Percentiles rank a stretch among this genome's conserved stretches.
Conservation (phyloP, 2,113 vertebrate species). For the Antechinus stuartii region DNA sequence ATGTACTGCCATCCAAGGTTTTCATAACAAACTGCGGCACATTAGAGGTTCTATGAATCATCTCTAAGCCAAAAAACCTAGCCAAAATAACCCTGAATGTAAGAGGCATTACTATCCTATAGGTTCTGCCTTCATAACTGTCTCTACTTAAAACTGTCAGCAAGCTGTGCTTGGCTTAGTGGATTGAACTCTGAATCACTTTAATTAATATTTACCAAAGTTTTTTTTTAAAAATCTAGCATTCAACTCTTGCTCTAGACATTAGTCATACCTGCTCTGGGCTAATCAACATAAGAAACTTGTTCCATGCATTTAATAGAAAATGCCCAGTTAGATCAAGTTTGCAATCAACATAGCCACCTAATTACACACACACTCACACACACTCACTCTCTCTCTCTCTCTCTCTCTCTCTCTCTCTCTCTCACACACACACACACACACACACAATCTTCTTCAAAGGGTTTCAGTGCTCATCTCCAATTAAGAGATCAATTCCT, state of each 20-base stretch:
- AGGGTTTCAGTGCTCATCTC: constrained; percentile 58
- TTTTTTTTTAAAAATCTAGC: constrained; percentile 55
- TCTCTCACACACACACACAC: constrained; percentile 44
- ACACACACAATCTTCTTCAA: constrained; percentile 66
- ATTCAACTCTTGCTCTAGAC: constrained; percentile 69
- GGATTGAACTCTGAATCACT: constrained; percentile 41
- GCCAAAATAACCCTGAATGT: constrained; percentile 72
- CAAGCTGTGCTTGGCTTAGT: constrained; percentile 48
- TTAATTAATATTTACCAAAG: constrained; percentile 78
- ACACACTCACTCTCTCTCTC: neutral
- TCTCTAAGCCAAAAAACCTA: constrained; percentile 44
- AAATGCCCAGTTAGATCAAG: constrained; percentile 66
- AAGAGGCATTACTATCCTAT: constrained; percentile 33
- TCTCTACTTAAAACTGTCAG: constrained; percentile 64
- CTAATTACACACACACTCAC: constrained; percentile 80
- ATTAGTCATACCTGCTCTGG: constrained; percentile 64
- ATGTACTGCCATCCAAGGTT: neutral
- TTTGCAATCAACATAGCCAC: constrained; percentile 70
- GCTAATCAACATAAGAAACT: constrained; percentile 84
- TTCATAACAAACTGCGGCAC: constrained; percentile 41
- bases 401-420: too few relatives aligned
- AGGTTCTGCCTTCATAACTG: constrained; percentile 66
- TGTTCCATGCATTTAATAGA: constrained; percentile 72
- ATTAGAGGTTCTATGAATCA: constrained; percentile 47
- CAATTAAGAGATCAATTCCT: constrained; percentile 32